Conservation (phyloP, 1,140 invertebrate species). For the Condylostylus longicornis region DNA sequence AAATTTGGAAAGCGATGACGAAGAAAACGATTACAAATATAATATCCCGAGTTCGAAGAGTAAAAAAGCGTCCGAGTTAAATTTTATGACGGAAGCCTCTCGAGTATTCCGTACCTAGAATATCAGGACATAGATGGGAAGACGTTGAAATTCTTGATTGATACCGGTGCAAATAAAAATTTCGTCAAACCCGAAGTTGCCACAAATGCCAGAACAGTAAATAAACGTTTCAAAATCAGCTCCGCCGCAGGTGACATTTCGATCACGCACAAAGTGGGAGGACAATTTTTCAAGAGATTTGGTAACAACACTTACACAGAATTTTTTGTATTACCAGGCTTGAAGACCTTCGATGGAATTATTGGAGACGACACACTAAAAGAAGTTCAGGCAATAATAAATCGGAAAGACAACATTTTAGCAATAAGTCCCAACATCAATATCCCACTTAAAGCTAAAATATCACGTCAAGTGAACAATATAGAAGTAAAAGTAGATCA, state of each 20-base stretch:
- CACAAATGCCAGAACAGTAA: neutral
- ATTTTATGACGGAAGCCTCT: too few species aligned
- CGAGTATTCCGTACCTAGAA: too few species aligned
- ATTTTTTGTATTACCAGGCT: constrained; percentile 3
- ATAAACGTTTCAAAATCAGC: neutral
- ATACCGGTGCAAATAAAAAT: constrained; percentile 7
- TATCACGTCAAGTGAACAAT: neutral
- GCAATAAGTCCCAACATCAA: neutral
- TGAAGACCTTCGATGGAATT: constrained; percentile 1
- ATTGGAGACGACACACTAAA: too few species aligned
- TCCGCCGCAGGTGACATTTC: constrained; percentile 1
- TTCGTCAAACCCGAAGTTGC: neutral
- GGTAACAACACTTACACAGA: constrained; percentile 1
- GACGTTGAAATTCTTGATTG: constrained; percentile 7
- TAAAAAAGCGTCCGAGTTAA: too few species aligned
- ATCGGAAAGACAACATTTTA: neutral
- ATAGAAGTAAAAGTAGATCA: too few species aligned
- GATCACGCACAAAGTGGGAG: constrained; percentile 5
- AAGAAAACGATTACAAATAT: too few species aligned
- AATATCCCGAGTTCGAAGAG: too few species aligned
- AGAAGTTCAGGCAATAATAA: too few species aligned
- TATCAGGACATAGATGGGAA: too few species aligned
- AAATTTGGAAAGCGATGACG: too few species aligned
- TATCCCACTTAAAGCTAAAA: neutral
- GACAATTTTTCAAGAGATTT: constrained; percentile 4